These are phyloP conservation scores for Adoxophyes honmai DNA, from an alignment of 1,140 invertebrate genomes.

Conservation along the genomic window DNA sequence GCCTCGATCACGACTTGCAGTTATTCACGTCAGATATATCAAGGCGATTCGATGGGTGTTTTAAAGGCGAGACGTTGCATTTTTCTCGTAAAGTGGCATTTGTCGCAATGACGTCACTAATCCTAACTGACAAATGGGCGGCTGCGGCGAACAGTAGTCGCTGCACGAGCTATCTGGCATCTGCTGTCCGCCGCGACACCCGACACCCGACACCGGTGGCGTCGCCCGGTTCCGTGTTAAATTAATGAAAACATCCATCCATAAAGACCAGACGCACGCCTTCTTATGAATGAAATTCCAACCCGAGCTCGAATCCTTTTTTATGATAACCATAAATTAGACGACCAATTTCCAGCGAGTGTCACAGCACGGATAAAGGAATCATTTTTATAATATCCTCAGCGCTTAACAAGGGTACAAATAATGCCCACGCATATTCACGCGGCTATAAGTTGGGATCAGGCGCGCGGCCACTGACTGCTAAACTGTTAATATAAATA, in stretches of 20 bases:
- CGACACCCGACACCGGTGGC: conserved; percentile 56
- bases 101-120: conserved; percentile 21
- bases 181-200: conserved; percentile 37
- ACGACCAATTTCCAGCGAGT: conserved; percentile 73
- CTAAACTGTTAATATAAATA: conserved; percentile 78
- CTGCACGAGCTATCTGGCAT: conserved; percentile 41
- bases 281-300: conserved; percentile 77
- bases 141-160: conserved; percentile 41
- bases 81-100: neutral
- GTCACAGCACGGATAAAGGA: conserved; percentile 74
- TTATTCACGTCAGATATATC: conserved; percentile 15
- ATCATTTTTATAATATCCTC: conserved; percentile 78
- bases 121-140: conserved; percentile 17
- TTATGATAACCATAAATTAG: conserved; percentile 77
- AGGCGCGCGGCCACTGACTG: conserved; percentile 60
- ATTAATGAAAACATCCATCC: conserved; percentile 76
- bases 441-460: conserved; percentile 69
- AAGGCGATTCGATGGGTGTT: conserved; percentile 11
- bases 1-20: conserved; percentile 31
- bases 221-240: conserved; percentile 56
- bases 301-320: conserved; percentile 72
- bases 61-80: neutral
- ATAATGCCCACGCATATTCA: conserved; percentile 76
- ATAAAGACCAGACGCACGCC: conserved; percentile 65
- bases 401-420: conserved; percentile 77